Percentiles rank a stretch among this genome's conserved stretches.
These are phyloP conservation scores for Hirtodrosophila histrioides DNA, from an alignment of 2,888 invertebrate species.

Conservation along the genomic window DNA sequence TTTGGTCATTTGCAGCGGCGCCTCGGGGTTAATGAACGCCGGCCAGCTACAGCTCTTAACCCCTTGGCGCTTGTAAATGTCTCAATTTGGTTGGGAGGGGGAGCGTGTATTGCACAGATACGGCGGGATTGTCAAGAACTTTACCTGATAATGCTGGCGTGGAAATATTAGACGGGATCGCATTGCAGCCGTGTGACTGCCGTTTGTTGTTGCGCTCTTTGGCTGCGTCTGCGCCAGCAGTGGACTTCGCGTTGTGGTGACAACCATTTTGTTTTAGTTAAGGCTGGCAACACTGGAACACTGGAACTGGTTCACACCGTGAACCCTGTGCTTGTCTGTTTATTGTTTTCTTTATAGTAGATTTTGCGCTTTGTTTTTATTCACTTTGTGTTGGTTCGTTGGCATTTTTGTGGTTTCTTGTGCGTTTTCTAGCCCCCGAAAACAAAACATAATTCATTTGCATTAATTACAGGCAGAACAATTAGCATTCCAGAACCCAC, in stretches of 20 bases:
- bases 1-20: slow-evolving; percentile 61
- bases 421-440: background rate
- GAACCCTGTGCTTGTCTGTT: background rate
- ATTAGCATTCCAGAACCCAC: slow-evolving; percentile 45
- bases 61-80: slow-evolving; percentile 19
- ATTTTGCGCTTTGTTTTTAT: slow-evolving; percentile 12
- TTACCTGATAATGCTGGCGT: slow-evolving; percentile 81
- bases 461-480: slow-evolving; percentile 47
- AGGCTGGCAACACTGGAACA: slow-evolving; percentile 14
- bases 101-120: slow-evolving; percentile 5
- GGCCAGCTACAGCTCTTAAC: slow-evolving; percentile 3
- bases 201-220: slow-evolving; percentile 58
- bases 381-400: slow-evolving; percentile 50
- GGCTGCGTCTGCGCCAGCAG: slow-evolving; percentile 72
- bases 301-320: slow-evolving; percentile 1
- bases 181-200: slow-evolving; percentile 65
- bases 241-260: slow-evolving; percentile 82
- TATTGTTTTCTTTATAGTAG: slow-evolving; percentile 13
- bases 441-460: slow-evolving; percentile 56
- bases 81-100: slow-evolving; percentile 9
- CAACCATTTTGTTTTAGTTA: slow-evolving; percentile 70
- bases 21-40: slow-evolving; percentile 71
- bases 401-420: slow-evolving; percentile 44
- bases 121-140: background rate
- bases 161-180: slow-evolving; percentile 82